These are phyloP conservation scores for Cliona cf. orientalis DNA, from an alignment of 37 sponge, comb jelly and placozoan species.

Conservation along the genomic window DNA sequence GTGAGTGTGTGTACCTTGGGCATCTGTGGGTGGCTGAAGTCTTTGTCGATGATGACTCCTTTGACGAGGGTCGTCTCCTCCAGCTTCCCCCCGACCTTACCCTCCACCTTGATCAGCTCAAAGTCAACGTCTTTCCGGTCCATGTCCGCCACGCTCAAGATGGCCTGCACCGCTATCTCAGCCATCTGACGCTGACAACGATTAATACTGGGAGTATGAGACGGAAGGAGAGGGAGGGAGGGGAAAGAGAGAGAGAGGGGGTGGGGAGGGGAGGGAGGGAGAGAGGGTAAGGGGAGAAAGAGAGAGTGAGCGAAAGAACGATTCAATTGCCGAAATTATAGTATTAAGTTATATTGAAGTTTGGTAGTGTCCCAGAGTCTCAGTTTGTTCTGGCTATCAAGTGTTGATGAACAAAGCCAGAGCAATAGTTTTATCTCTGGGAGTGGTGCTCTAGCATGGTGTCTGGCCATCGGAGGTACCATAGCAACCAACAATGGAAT, in stretches of 20 bases:
- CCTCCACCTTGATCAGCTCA: conserved; percentile 96
- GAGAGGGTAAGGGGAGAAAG: no score
- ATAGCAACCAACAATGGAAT: conserved; percentile 15
- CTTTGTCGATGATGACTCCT: conserved; percentile 97
- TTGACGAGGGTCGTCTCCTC: conserved; percentile 91
- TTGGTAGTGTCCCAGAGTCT: background rate
- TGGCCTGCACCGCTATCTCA: conserved; percentile 97
- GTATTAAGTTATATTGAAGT: background rate
- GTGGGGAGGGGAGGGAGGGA: no score
- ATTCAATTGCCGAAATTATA: no score
- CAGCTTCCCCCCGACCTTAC: conserved; percentile 96
- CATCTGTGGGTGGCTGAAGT: conserved; percentile 98
- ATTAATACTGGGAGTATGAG: conserved; percentile 73
- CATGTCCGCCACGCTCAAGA: conserved; percentile 94
- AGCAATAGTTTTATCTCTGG: conserved; percentile 33
- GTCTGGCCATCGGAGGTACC: conserved; percentile 32
- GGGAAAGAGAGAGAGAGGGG: no score
- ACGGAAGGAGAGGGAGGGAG: no score
- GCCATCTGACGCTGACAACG: conserved; percentile 95
- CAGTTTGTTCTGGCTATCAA: conserved; percentile 38
- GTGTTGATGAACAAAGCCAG: background rate
- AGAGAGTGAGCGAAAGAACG: no score
- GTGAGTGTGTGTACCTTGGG: conserved; percentile 75
- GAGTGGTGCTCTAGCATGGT: conserved; percentile 28
- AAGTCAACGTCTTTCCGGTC: conserved; percentile 95